Evolutionary conservation across 2,797 vertebrate species (phyloP), one percentile per base, ranked within the genome.

Genomic region (Cirrhinus mrigala): DNA sequence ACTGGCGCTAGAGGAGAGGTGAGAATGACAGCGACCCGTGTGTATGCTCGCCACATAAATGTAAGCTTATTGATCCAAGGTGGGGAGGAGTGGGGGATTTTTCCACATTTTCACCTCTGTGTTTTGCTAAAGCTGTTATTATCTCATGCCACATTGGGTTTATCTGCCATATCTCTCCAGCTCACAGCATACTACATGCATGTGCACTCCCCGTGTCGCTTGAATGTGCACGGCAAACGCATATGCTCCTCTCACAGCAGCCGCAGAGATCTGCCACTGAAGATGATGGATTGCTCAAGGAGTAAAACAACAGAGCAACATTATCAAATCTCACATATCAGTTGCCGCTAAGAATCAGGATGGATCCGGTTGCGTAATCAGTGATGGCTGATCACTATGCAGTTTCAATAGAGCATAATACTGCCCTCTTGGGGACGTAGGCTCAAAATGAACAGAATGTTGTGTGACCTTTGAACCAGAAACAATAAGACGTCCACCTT

Each of bases 381-480:
- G 71, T 76, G 29, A 54, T 3, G 16, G 79, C 50, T 81, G 64
- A 81, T 69, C n/a, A 48, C 18, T 48, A 40, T 70, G 24, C 48
- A 74, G 40, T 74, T 58, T 60, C 73, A n/a, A 52, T 14, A 50
- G 75, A 54, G 76, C 71, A 82, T 54, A 22, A 66, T 60, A 71
- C 83, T 71, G 83, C 73, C 79, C 79, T 78, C 79, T 79, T 69
- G 78, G 87, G 77, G 84, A 80, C 1, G 12, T 6, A 33, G 22
- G 44, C 56, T 85, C 3, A 62, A 88, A 68, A 78, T 80, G 1
- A 81, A 52, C 66, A 50, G 15, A 77, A 70, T 37, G 52, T 33
- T 24, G 40, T 18, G 20, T 62, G 68, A 85, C 77, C 58, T 85
- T 74, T 85, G 77, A 85, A 81, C 84, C 70, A 74, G 40, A 68